Evolutionary conservation across 2,113 vertebrate genomes (phyloP), one percentile per base, ranked within the genome.

Genomic region (Nothobranchius furzeri): DNA sequence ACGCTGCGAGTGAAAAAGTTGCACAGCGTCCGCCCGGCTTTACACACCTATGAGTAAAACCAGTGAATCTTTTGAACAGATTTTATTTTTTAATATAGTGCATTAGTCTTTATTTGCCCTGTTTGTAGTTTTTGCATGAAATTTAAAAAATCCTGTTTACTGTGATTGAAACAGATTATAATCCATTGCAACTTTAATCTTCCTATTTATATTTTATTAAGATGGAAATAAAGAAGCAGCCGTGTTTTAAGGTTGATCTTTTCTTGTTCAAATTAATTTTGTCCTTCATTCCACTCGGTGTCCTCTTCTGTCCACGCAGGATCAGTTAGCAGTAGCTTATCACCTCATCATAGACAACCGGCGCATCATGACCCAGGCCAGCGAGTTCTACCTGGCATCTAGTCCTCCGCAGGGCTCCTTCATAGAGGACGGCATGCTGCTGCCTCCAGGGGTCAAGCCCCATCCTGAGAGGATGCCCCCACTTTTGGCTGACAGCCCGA

Each of bases 291-390:
- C 7, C 49, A 40, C 37, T 40, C 36, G 2, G 0, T 50, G 20
- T 37, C 10, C 52, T 4, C 43, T 15, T 64, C 9, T 66, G 50
- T 80, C 42, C 45, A 11, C 20, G 0, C 95, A 99, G 92, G 98
- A 98, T 89, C 98, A 99, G 90, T 94, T 99, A 24, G 93, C 95
- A 0, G 98, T 99, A 43, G 98, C 98, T 4, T 99, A 99, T 58
- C 98, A 99, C 85, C 96, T 99, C 0, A 93, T 99, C 82, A 98
- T 99, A 14, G 98, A 99, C 91, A 99, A 98, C 87, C 94, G 98
- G 3, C 94, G 98, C 82, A 99, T 99, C 89, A 99, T 99, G 98
- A 98, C 98, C 85, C 96, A 99, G 86, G 98, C 98, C 90, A 99
- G 96, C 5, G 97, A 99, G 91, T 99, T 99, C 93, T 99, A 99